Percentiles rank a stretch among this genome's conserved stretches.
phyloP scores from a whole-genome alignment of 2,888 invertebrate species.

The Caradrina clavipalpis region DNA sequence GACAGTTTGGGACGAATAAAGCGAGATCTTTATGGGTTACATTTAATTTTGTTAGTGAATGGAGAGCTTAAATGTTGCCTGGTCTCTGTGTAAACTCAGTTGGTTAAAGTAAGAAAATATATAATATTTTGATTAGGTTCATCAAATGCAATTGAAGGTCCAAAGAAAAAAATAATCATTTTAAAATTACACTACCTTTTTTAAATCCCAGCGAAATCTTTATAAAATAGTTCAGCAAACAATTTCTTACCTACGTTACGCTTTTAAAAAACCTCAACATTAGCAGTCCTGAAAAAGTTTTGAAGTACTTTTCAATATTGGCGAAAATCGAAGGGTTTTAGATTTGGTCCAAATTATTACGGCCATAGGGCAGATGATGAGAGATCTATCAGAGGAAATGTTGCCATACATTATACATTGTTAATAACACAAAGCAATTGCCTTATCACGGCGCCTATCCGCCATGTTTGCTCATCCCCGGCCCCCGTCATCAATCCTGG shows the following conservation, averaged over 20 bases:
- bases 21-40: conserved; percentile 16
- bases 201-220: neutral
- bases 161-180: neutral
- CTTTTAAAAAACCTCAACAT: neutral
- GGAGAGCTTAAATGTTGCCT: neutral
- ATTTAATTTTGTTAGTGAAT: conserved; percentile 16
- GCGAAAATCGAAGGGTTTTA: neutral
- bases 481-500: conserved; percentile 24
- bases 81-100: neutral
- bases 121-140: neutral
- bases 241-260: neutral
- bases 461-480: conserved; percentile 13
- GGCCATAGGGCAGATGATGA: neutral
- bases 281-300: neutral
- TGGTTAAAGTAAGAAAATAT: neutral
- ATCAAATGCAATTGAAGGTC: neutral
- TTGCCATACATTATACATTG: conserved; percentile 19
- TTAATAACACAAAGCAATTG: conserved; percentile 33
- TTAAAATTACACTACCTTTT: neutral
- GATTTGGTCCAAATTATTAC: conserved; percentile 3
- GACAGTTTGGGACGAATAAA: conserved; percentile 39
- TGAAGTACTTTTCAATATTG: neutral
- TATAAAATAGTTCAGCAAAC: neutral
- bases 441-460: conserved; percentile 10
- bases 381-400: conserved; percentile 19